Evolutionary conservation across 2,113 vertebrate species (phyloP), one percentile per base, ranked within the genome.

Genomic region (Eurystomus gularis): DNA sequence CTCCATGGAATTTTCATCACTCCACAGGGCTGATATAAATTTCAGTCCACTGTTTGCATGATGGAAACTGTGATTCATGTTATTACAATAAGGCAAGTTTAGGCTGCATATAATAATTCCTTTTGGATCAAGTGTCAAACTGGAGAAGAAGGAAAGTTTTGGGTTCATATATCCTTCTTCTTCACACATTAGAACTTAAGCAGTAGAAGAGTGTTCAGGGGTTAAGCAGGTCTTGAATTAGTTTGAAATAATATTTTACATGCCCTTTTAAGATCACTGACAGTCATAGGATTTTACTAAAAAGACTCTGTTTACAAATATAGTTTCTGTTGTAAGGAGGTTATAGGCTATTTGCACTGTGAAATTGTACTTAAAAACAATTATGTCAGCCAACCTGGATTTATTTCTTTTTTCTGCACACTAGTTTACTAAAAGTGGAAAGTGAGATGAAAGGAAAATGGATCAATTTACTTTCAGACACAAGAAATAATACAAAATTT

Each of bases 401-500:
- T 84, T 79, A 17, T 54, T 62, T 83, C 72, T 88, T 78, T 35
- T 25, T 31, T 29, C 25, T 64, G 55, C 37, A 72, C 61, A 66
- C 29, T 52, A 91, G 55, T 73, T 73, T 82, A 72, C 93, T n/a
- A 73, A 80, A 95, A 94, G 62, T 84, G 57, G 79, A 95, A 97
- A 96, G 86, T 91, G 60, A 82, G 92, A 98, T 94, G 96, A 97
- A 95, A 97, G 87, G 83, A 96, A 97, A 98, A 97, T 96, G 90
- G 92, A 96, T 91, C 94, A 75, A 95, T 98, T 97, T 96, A 96
- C 93, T 98, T 98, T 83, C 85, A 96, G 97, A 96, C 94, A 97
- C 88, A 97, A 96, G 95, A 98, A 98, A 96, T 97, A 90, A 77
- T 85, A 95, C 94, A 97, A 97, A 96, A 98, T 98, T 95, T 97